Percentiles rank a stretch among this genome's conserved stretches.
These are phyloP conservation scores for Polia nebulosa DNA, from an alignment of 2,888 invertebrate species.

Conservation along the genomic window DNA sequence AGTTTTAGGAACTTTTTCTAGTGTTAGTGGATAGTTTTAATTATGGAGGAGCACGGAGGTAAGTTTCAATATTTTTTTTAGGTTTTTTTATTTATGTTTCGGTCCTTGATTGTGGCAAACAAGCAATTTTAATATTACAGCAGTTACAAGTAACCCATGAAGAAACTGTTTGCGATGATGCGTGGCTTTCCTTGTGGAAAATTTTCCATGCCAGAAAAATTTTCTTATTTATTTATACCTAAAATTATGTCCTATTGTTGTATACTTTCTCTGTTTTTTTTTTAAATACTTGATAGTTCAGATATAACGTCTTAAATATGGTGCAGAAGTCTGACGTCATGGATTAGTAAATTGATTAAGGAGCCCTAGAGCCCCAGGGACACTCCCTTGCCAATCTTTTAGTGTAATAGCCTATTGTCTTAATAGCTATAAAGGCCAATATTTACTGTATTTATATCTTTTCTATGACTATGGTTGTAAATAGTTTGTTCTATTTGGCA, in stretches of 20 bases:
- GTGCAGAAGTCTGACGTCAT: conserved; percentile 37
- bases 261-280: neutral
- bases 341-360: conserved; percentile 51
- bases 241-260: neutral
- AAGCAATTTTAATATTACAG: neutral
- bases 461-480: neutral
- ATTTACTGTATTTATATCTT: neutral
- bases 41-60: conserved; percentile 88
- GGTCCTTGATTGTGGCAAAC: too few species aligned
- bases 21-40: conserved; percentile 69
- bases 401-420: conserved; percentile 37
- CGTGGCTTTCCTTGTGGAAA: neutral
- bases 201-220: neutral
- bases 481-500: neutral
- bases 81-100: neutral
- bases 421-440: conserved; percentile 36
- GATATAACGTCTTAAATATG: conserved; percentile 22
- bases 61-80: conserved; percentile 51
- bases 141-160: neutral
- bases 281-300: neutral
- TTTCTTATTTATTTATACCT: conserved; percentile 1
- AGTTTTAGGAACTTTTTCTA: conserved; percentile 80
- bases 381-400: conserved; percentile 58
- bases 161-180: neutral
- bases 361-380: conserved; percentile 32